Base-by-base conservation (phyloP, 2,888 invertebrate species). In the Nineta flava region DNA sequence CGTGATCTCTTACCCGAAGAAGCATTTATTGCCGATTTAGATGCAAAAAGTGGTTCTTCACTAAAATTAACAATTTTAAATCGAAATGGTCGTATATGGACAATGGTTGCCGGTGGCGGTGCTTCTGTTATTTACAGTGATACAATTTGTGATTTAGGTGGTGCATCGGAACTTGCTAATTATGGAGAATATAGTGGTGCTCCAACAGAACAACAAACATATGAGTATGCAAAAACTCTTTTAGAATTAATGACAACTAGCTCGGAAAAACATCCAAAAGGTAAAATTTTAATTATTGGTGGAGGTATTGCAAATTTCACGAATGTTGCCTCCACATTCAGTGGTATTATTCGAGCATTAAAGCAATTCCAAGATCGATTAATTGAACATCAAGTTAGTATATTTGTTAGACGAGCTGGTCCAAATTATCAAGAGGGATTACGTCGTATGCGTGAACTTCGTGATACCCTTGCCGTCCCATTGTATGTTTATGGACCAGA, bases 261-360 rank as follows among this genome's bases (percentile, higher is more conserved):
- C 2, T 63, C 77, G 3, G 83, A 86, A 57, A 79, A 79, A 58
- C 87, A 90, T 63, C 80, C 87, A 0, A 74, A 83, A 35, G 84
- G 83, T 12, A 83, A 83, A 72, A 80, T 93, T 15, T 74, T 99
- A 43, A 94, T 99, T 53, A 93, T 95, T 56, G 99, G 99, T 49
- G 99, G 99, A 19, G 97, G 97, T 52, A 99, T 99, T 59, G 99
- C 99, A 2, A 99, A 99, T 73, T 99, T 99, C 70, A 99, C 99
- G 3, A 99, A 99, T 72, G 99, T 99, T 1, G 99, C 99, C 0
- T 90, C 96, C 54, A 99, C 99, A 1, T 99, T 99, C 74, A 87
- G 95, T 62, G 99, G 99, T 48, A 99, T 99, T 62, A 95, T 97
- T 47, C 87, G 91, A 16, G 97, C 99, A 0, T 76, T 99, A 10